Base-by-base conservation (phyloP, 1,140 invertebrate genomes). In the Saxidomus purpurata region DNA sequence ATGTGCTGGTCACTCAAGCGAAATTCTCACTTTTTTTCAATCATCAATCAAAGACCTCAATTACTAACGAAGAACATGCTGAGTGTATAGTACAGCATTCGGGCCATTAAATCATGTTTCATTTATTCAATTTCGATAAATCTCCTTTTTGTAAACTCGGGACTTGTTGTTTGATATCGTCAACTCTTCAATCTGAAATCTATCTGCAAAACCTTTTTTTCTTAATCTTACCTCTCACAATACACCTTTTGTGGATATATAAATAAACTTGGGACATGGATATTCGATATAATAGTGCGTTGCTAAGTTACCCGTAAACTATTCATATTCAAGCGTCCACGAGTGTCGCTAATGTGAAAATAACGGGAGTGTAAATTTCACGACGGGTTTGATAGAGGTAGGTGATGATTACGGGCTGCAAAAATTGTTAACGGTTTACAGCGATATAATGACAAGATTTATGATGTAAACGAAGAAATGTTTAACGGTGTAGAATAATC, bases 321-420 rank as follows among this genome's bases (percentile, higher is more conserved):
- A 79, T 79, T 79, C 76, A 55, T 52, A 43, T 52, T 34, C 31
- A 55, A 79, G 31, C 22, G 22, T 49, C 55, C 47, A 31, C 76
- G 36, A 79, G 76, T 55, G 47, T 79, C 49, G 76, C 49, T 79
- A 79, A 79, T 79, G 76, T 79, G 76, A 79, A 79, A 52, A 79
- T 79, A 79, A 79, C 76, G 76, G 74, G n/a, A 19, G 76, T 79
- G 76, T 79, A 79, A 49, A 79, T 79, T 79, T 79, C 76, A 79
- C 76, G 76, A 31, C 31, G 49, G 34, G 76, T 55, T 47, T 52
- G 17, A 79, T 79, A 79, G 15, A 17, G 36, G n/a, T 13, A 36
- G 31, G 47, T 55, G 47, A 79, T 79, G 36, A 52, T 79, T 59
- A 36, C 4, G 38, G 31, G 25, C 2, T 38, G 34, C 4, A 71